Evolutionary conservation across 2,797 vertebrate species (phyloP).

Genomic region (Setipinna tenuifilis): DNA sequence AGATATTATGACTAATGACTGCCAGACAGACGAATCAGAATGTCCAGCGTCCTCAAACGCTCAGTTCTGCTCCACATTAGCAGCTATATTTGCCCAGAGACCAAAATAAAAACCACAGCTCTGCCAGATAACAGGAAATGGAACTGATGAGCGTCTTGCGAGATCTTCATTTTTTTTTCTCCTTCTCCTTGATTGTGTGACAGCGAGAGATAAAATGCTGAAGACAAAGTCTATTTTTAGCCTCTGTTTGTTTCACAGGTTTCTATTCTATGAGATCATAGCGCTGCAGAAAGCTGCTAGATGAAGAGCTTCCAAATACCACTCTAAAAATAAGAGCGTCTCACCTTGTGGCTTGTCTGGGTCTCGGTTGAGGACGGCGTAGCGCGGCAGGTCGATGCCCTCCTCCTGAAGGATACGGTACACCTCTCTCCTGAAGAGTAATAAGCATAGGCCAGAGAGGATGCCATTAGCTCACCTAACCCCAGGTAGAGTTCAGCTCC

Average conservation of each 20-base stretch:
- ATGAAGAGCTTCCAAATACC: neutral
- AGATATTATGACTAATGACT: conserved; percentile 36
- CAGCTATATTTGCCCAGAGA: conserved; percentile 61
- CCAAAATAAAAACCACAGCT: conserved; percentile 57
- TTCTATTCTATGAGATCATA: neutral
- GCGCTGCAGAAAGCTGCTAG: conserved; percentile 5
- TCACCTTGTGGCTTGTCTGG: conserved; percentile 93
- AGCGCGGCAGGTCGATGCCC: conserved; percentile 95
- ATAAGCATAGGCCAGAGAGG: neutral
- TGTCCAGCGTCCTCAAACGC: conserved; percentile 34
- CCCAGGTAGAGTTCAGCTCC: neutral
- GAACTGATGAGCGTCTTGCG: conserved; percentile 10
- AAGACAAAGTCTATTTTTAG: neutral
- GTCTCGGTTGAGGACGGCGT: conserved; percentile 95
- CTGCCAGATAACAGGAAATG: conserved; percentile 44
- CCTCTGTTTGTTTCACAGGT: neutral
- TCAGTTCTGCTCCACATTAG: conserved; percentile 56
- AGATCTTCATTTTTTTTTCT: conserved; percentile 27
- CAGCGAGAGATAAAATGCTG: neutral
- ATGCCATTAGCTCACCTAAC: neutral
- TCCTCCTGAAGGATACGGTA: conserved; percentile 98
- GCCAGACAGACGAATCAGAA: conserved; percentile 48
- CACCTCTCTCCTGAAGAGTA: conserved; percentile 87
- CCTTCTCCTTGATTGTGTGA: neutral
- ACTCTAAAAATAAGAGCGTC: conserved; percentile 29